Base-by-base conservation (phyloP, 2,797 vertebrate genomes). In the Chaetophractus vellerosus region DNA sequence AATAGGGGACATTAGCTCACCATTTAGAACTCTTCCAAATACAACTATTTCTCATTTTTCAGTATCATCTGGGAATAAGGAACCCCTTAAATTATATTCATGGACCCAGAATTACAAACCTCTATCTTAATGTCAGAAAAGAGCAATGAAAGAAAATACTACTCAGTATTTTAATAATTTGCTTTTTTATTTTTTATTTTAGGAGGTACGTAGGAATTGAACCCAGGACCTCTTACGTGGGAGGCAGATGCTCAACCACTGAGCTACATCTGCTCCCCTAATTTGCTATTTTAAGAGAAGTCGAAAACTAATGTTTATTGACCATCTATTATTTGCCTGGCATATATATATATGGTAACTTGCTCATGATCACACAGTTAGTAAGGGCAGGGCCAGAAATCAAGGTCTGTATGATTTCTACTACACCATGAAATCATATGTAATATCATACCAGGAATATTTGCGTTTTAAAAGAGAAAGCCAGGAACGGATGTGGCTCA, bases 1-100 rank as follows among this genome's bases (percentile, higher is more conserved):
- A 93, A 85, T 69, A 96, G 90, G 33, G 50, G 55, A 86, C 69
- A 89, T 93, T 79, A 88, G 90, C 74, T 95, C 93, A 93, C 31
- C 79, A 45, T 52, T 82, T 89, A 52, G 57, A 88, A 79, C 38
- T 78, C 45, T 57, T 94, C 80, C 83, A 86, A 86, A 93, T 78
- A 95, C 66, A 94, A 86, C 64, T n/a, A 78, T 74, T 84, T 63
- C 15, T 91, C 57, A 66, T 74, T 94, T 94, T 81, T 81, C 69
- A 94, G 38, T 64, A 64, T 71, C 28, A 64, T 74, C 41, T 78
- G 79, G 75, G 4, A 95, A 59, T 55, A 91, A 86, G 7, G 8
- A 50, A 89, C 12, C 6, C 2, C 33, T 16, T 69, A 23, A 59
- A 74, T 79, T 79, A 50, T 84, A 52, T 38, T 9, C 45, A 11